Evolutionary conservation across 1,140 invertebrate genomes (phyloP), one percentile per base, ranked within the genome.

Genomic region (Drosophila kepulauana): DNA sequence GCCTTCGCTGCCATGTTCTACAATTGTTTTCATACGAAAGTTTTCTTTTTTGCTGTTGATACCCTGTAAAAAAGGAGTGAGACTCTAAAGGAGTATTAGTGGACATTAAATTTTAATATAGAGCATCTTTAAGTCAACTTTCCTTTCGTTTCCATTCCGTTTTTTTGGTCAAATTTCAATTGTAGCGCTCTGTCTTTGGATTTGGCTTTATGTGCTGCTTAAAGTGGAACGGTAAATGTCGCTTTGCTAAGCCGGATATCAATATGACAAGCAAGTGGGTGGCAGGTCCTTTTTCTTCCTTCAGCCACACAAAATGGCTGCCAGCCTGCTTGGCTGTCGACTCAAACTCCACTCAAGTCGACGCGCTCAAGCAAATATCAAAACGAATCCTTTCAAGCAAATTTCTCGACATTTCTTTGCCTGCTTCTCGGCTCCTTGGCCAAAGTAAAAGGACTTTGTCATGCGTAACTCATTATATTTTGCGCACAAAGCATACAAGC

Each of bases 401-500:
- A 25, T 63, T 76, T 45, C 16, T 43, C 38, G 51, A 5, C 65
- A 38, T 63, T 76, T 45, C 16, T 43, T 45, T 64, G 7, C 65
- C 8, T 57, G 13, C 43, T 8, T 33, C n/a, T 16, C 30, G 61
- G 15, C 20, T 70, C 64, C 41, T 65, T 43, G 52, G 35, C 59
- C n/a, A 25, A 25, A 4, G 88, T 88, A 75, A 92, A 92, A 87
- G 82, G 81, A 92, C 86, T 91, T 80, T 91, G 75, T 84, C 91
- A 92, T 92, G 91, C 91, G 91, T 92, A 92, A 89, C 91, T 92
- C 91, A 92, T 92, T 92, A 92, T 92, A 91, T 88, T 88, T 88
- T 80, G 75, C 86, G 78, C 78, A 86, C 81, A 90, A 70, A 84
- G 77, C 61, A 69, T 45, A 85, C 70, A 76, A 25, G 8, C 7